Percentiles rank a stretch among this genome's conserved stretches.
Conservation (phyloP, 2,888 invertebrate genomes). For the Leptopilina myrica region DNA sequence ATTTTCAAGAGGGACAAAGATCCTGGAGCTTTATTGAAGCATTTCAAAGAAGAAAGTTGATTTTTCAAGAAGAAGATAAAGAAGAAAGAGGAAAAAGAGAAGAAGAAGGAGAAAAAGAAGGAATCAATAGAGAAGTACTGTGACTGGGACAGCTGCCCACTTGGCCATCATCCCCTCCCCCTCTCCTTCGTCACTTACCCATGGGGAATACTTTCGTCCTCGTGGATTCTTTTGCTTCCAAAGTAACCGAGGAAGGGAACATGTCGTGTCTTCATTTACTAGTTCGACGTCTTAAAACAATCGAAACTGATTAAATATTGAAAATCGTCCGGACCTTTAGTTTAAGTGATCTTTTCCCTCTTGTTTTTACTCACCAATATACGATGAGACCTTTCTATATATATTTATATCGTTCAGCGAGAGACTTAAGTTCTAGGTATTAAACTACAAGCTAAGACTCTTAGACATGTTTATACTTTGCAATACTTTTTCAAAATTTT, state of each 20-base stretch:
- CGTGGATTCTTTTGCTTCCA: conserved; percentile 50
- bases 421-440: conserved; percentile 65
- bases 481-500: neutral
- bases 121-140: conserved; percentile 54
- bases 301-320: conserved; percentile 75
- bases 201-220: conserved; percentile 65
- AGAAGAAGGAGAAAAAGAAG: neutral
- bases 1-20: conserved; percentile 61
- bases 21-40: conserved; percentile 14
- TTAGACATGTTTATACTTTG: neutral
- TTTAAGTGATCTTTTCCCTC: conserved; percentile 61
- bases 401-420: conserved; percentile 43
- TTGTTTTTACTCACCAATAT: conserved; percentile 40
- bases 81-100: no score
- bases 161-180: conserved; percentile 63
- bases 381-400: conserved; percentile 49
- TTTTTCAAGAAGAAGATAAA: neutral
- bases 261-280: conserved; percentile 57
- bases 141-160: conserved; percentile 70
- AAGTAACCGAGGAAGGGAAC: conserved; percentile 46
- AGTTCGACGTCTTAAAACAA: conserved; percentile 71
- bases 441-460: conserved; percentile 52
- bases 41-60: conserved; percentile 34
- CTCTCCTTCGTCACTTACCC: conserved; percentile 57
- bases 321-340: conserved; percentile 65